Evolutionary conservation across 2,113 vertebrate species (phyloP).

Genomic region (Aphelocoma coerulescens): DNA sequence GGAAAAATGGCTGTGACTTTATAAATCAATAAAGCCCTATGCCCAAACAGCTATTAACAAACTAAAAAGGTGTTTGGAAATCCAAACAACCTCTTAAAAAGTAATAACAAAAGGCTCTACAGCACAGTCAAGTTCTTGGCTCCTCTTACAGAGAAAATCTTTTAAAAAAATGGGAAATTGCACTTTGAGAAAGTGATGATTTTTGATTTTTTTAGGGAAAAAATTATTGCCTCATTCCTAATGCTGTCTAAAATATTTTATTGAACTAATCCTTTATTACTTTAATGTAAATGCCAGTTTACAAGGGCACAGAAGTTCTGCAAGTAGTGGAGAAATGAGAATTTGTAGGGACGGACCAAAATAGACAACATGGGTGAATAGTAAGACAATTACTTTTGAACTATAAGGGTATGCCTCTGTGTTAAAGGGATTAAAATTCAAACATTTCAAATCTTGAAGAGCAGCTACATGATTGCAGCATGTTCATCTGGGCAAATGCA

Average conservation of each 20-base stretch:
- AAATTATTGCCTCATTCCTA: neutral
- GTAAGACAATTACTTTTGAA: neutral
- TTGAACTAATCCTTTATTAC: neutral
- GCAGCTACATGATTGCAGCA: neutral
- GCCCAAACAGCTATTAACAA: conserved; percentile 2
- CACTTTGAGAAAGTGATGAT: neutral
- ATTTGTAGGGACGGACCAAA: neutral
- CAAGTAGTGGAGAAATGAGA: neutral
- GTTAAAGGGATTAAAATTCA: neutral
- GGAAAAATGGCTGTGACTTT: conserved; percentile 12
- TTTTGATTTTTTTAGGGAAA: neutral
- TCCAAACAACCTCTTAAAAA: neutral
- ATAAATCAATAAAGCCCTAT: conserved; percentile 25
- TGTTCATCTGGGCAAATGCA: neutral
- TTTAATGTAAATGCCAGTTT: neutral
- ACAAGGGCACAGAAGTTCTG: neutral
- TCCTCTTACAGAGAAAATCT: neutral
- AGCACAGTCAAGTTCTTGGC: neutral
- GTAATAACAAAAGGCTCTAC: neutral
- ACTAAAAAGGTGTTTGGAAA: neutral
- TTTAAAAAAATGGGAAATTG: neutral
- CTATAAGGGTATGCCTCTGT: neutral
- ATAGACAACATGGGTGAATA: neutral
- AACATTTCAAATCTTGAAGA: neutral
- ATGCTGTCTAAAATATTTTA: neutral